These are phyloP conservation scores for Rhegmatorhina hoffmannsi DNA, from an alignment of 2,113 vertebrate species.

Conservation along the genomic window DNA sequence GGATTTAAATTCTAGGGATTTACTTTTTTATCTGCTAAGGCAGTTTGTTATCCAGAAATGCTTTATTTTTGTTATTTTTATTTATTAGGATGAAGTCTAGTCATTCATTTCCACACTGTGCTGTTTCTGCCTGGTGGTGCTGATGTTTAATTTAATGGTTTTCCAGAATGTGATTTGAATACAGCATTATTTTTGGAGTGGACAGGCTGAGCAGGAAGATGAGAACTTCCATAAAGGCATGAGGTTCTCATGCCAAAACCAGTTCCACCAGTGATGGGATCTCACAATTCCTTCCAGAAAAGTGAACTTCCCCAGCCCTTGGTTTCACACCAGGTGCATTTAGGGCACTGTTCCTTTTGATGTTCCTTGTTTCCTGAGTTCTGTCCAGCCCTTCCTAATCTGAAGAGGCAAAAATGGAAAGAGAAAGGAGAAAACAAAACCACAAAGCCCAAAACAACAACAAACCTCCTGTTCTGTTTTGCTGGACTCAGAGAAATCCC, in stretches of 20 bases:
- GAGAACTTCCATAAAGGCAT: background rate
- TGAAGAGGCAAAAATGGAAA: background rate
- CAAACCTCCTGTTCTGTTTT: background rate
- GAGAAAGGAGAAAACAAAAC: background rate
- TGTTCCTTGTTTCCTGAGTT: background rate
- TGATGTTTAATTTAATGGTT: background rate
- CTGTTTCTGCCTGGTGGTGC: background rate
- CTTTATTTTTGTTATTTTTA: background rate
- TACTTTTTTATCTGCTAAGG: constrained; percentile 32
- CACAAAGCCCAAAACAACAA: background rate
- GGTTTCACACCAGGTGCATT: background rate
- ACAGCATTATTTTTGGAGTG: background rate
- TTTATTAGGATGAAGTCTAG: constrained; percentile 5
- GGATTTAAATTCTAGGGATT: constrained; percentile 51
- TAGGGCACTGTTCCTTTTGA: background rate
- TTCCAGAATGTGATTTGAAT: background rate
- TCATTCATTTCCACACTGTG: background rate
- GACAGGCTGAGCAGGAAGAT: background rate
- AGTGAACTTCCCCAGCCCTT: background rate
- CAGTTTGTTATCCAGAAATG: background rate
- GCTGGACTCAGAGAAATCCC: background rate
- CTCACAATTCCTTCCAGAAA: background rate
- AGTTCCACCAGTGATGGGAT: background rate
- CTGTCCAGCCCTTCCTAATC: background rate
- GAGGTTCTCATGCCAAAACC: background rate